Evolutionary conservation across 1,140 invertebrate species (phyloP), one percentile per base, ranked within the genome.

Genomic region (Mamestra configurata): DNA sequence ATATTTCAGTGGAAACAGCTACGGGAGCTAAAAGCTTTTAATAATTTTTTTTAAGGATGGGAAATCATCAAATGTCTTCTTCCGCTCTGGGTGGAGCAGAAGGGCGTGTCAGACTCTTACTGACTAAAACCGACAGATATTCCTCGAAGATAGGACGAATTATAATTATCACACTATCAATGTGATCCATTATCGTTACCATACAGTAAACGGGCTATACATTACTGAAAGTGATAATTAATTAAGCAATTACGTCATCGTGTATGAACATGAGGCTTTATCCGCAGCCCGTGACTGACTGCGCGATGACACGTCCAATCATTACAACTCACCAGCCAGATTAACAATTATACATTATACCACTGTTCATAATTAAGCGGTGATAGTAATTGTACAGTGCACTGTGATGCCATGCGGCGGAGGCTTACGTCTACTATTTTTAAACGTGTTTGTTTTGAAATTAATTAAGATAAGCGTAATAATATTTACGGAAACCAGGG

Each of bases 261-360:
- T 13, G 40, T 46, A 27, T 37, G 49, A n/a, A n/a, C n/a, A n/a
- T n/a, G n/a, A 49, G 6, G 64, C 64, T 68, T 43, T 49, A 68
- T 49, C 20, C 64, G 64, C 64, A 46, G 27, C 37, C 22, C 40
- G 40, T 61, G 31, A 61, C 15, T 61, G 31, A 35, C 57, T 35
- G 22, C 40, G 8, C 40, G 64, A 24, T 68, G 64, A 68, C 64
- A 68, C 10, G 37, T 46, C 64, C 64, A 49, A 68, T 68, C 37
- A 68, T 68, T 24, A 40, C 64, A 68, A 46, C 64, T 22, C 43
- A 22, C 6, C 18, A 6, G 20, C 35, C 43, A 20, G 64, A 46
- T 46, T 68, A 49, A 46, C 40, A 24, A 68, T 68, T 46, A 46
- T 37, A n/a, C 20, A 15, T 18, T 2, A 68, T 11, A 46, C 20